Evolutionary conservation across 1,140 invertebrate species (phyloP), one percentile per base, ranked within the genome.

Genomic region (Ceratosolen fusciceps): DNA sequence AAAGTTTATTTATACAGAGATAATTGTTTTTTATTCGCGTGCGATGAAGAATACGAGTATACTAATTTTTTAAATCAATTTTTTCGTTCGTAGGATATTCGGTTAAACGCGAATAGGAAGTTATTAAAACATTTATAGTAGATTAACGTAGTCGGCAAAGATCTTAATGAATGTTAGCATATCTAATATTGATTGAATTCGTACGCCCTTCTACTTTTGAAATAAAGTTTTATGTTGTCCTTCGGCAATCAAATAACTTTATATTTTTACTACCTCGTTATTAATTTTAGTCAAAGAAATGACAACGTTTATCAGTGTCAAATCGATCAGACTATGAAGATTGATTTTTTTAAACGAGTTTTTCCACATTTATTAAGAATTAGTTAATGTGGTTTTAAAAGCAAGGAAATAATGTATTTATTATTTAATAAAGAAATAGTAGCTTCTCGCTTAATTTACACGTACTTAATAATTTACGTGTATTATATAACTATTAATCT

Each of bases 331-430:
- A 58, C 26, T 16, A 58, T 9, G 21, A 14, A 12, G 54, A 56
- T 74, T 47, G 31, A 58, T 74, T 74, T 39, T 54, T 34, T 37
- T 29, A 43, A n/a, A 43, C 24, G 31, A n/a, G n/a, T n/a, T n/a
- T n/a, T n/a, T n/a, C n/a, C n/a, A n/a, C n/a, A n/a, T n/a, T n/a
- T n/a, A n/a, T n/a, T n/a, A n/a, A n/a, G n/a, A n/a, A n/a, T n/a
- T n/a, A n/a, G n/a, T n/a, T n/a, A n/a, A n/a, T n/a, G n/a, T n/a
- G n/a, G n/a, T n/a, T n/a, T n/a, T n/a, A n/a, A n/a, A n/a, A n/a
- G n/a, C n/a, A n/a, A n/a, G n/a, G n/a, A n/a, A n/a, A n/a, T n/a
- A n/a, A n/a, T n/a, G n/a, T n/a, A n/a, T n/a, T n/a, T n/a, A n/a
- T n/a, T n/a, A n/a, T n/a, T n/a, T n/a, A n/a, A n/a, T n/a, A n/a